phyloP scores from a whole-genome alignment of 2,113 vertebrate genomes.

The Neomonachus schauinslandi region DNA sequence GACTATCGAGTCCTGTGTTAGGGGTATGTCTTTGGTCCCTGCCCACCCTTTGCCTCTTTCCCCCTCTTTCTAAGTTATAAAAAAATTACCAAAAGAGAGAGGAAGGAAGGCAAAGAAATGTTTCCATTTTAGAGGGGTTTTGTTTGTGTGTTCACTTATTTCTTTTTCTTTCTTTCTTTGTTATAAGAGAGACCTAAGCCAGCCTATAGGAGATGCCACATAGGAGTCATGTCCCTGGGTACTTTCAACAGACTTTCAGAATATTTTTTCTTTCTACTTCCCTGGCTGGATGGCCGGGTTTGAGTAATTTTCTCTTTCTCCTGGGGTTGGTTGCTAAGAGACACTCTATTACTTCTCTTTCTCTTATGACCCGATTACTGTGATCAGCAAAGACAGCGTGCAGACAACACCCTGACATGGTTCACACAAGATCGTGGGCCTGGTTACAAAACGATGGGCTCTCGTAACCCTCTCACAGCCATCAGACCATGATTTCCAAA shows the following conservation, averaged over 20 bases:
- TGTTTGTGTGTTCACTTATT: background rate
- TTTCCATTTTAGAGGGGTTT: background rate
- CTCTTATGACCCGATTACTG: slow-evolving; percentile 87
- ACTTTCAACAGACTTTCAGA: slow-evolving; percentile 83
- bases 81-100: slow-evolving; percentile 27
- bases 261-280: slow-evolving; percentile 84
- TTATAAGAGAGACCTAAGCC: background rate
- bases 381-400: slow-evolving; percentile 84
- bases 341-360: slow-evolving; percentile 86
- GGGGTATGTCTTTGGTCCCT: background rate
- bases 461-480: slow-evolving; percentile 77
- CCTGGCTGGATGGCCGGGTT: slow-evolving; percentile 82
- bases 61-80: slow-evolving; percentile 48
- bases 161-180: background rate
- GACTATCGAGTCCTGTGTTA: background rate
- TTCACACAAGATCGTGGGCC: slow-evolving; percentile 65
- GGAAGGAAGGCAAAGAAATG: slow-evolving; percentile 37
- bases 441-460: slow-evolving; percentile 78
- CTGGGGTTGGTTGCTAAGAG: slow-evolving; percentile 89
- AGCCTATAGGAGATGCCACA: slow-evolving; percentile 70
- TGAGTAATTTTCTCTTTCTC: slow-evolving; percentile 88
- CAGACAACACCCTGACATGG: slow-evolving; percentile 82
- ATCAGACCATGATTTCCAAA: background rate
- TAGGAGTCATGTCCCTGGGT: slow-evolving; percentile 76
- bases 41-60: background rate